phyloP scores from a whole-genome alignment of 1,140 invertebrate genomes.

The Gonatopus flavifemur region DNA sequence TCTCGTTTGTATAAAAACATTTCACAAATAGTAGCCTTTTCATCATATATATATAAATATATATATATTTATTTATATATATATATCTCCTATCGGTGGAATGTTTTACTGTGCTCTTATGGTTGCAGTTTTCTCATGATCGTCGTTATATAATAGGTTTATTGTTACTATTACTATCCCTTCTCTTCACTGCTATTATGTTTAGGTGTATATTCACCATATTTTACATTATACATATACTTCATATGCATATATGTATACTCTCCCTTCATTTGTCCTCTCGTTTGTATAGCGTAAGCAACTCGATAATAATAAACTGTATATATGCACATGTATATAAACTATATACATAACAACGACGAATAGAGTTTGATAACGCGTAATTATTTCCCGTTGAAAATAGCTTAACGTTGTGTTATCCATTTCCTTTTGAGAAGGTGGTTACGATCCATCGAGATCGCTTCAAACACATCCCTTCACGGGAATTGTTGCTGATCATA shows the following conservation, averaged over 20 bases:
- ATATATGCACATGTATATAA: slow-evolving; percentile 28
- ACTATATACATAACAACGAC: slow-evolving; percentile 51
- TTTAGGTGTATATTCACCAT: too few relatives aligned
- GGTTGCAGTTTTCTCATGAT: slow-evolving; percentile 9
- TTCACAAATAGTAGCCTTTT: too few relatives aligned
- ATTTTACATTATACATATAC: slow-evolving; percentile 45
- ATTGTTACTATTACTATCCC: too few relatives aligned
- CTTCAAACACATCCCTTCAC: too few relatives aligned
- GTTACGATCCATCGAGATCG: too few relatives aligned
- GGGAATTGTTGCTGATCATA: too few relatives aligned
- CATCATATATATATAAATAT: too few relatives aligned
- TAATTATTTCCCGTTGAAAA: slow-evolving; percentile 13
- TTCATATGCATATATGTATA: slow-evolving; percentile 32
- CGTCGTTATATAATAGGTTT: too few relatives aligned
- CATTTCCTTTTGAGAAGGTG: too few relatives aligned
- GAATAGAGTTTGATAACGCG: slow-evolving; percentile 34
- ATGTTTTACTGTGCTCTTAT: slow-evolving; percentile 24
- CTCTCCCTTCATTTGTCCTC: slow-evolving; percentile 20
- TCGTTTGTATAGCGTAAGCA: slow-evolving; percentile 19
- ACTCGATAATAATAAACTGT: slow-evolving; percentile 16
- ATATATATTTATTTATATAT: background rate
- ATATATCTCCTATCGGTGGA: slow-evolving; percentile 11
- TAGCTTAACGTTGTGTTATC: too few relatives aligned
- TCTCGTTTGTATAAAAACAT: too few relatives aligned
- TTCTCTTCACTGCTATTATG: too few relatives aligned